Evolutionary conservation across 1,140 invertebrate species (phyloP), one percentile per base, ranked within the genome.

Genomic region (Sesamia nonagrioides): DNA sequence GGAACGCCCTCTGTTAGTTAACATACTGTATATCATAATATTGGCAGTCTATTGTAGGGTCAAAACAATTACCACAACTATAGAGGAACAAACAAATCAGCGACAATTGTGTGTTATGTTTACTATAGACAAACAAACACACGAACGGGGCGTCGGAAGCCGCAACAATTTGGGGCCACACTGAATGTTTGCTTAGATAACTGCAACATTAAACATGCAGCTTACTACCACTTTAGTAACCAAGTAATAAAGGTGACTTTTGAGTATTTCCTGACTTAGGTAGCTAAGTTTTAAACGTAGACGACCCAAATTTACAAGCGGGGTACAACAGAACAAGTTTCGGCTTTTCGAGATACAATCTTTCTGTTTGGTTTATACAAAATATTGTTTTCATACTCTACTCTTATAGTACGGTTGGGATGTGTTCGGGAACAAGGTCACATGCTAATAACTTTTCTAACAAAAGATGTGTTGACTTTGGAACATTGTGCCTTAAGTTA

Each of bases 111-210:
- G 63, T 84, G 75, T 42, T 71, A 37, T 87, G 84, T 87, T 82
- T 84, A 77, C 61, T 78, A 54, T 54, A 74, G 6, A 80, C 84
- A 84, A 86, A 87, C 83, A 86, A 63, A 81, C 84, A 80, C 33
- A 66, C 61, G 68, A 71, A 82, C 71, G 17, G 61, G 72, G 54
- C 61, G 71, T 54, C 78, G 76, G 80, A 84, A 82, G 80, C 84
- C 84, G 77, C 82, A 85, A 84, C 86, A 86, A 86, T 84, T 85
- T 85, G 71, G 83, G 71, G 50, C 79, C 78, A 85, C 80, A 74
- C 71, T 33, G 35, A 60, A 74, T 88, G 85, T 88, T 88, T 87
- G 84, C 85, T 86, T 82, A 82, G 78, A 84, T 80, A 83, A 84
- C 85, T 82, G 84, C 75, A 82, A 83, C n/a, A 40, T 79, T 48